Base-by-base conservation (phyloP, 2,888 invertebrate genomes). In the Calliscelio sp. region DNA sequence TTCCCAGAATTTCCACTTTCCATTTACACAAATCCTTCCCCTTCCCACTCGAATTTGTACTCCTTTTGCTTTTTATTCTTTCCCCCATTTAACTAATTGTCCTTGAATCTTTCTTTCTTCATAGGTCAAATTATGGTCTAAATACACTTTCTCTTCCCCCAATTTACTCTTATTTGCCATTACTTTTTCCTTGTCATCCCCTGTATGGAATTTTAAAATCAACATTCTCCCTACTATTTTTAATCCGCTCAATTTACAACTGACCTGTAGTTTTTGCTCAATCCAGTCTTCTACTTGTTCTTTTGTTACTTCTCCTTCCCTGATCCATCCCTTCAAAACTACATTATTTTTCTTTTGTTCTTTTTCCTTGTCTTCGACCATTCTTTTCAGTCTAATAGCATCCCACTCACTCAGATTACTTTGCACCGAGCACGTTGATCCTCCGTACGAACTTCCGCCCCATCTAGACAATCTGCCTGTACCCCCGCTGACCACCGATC, bases 41-140 rank as follows among this genome's bases (percentile, higher is more conserved):
- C 2, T 25, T 1, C 66, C 77, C 20, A 14, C 32, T 44, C 41
- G 55, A 1, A 24, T 1, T 20, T 8, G 16, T 6, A 4, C 14
- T 18, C 63, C 74, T n/a, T 18, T 66, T 25, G 25, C 51, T 20
- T 32, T 65, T 28, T 66, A 16, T 44, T 51, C 59, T 22, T 46
- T 65, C 4, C 18, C 24, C 55, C 61, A 57, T 11, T n/a, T 38
- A 2, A 18, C 10, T 41, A 68, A 20, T 14, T 68, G 20, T 38
- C 18, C 41, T 18, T 66, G 66, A 14, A n/a, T 51, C 25, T 35
- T 66, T 10, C 66, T 66, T 2, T 51, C 66, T 10, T 51, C 68
- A 1, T 1, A 53, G 16, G 68, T 32, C 4, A 66, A n/a, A 46
- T 66, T 51, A 25, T 44, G 38, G 4, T 65, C 65, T 18, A 65